Percentiles rank a stretch among this genome's conserved stretches.
These are phyloP conservation scores for Gulo gulo DNA, from an alignment of 2,113 vertebrate genomes.

Conservation along the genomic window DNA sequence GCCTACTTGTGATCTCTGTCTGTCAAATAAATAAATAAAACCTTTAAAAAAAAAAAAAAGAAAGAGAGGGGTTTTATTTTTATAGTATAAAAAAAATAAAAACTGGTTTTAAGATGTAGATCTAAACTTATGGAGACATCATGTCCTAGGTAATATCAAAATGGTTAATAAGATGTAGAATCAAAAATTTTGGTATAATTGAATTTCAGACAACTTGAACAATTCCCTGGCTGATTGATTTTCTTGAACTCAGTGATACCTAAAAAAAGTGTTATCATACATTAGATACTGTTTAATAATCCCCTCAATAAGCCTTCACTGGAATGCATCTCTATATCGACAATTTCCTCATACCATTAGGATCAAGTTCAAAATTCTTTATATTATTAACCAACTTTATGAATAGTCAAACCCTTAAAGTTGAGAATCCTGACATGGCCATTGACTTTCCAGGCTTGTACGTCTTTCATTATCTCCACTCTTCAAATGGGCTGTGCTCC, in stretches of 20 bases:
- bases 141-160: not conserved
- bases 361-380: not conserved
- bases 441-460: not conserved
- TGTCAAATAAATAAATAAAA: too few relatives aligned
- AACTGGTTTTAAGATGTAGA: not conserved
- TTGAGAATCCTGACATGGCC: not conserved
- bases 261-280: not conserved
- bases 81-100: not conserved
- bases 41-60: too few relatives aligned
- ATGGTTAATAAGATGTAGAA: not conserved
- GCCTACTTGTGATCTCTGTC: too few relatives aligned
- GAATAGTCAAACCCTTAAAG: not conserved
- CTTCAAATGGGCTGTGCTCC: not conserved
- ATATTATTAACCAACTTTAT: not conserved
- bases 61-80: not conserved
- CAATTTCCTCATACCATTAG: not conserved
- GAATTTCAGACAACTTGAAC: not conserved
- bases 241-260: not conserved
- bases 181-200: not conserved
- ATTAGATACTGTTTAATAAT: not conserved
- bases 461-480: accelerated
- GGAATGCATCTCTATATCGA: not conserved
- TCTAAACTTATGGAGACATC: not conserved
- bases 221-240: not conserved
- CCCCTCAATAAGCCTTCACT: not conserved